A percentile compares a stretch with the other conserved stretches of the same genome.
Evolutionary conservation across 2,113 vertebrate species (phyloP).

Genomic region (Mirza zaza): DNA sequence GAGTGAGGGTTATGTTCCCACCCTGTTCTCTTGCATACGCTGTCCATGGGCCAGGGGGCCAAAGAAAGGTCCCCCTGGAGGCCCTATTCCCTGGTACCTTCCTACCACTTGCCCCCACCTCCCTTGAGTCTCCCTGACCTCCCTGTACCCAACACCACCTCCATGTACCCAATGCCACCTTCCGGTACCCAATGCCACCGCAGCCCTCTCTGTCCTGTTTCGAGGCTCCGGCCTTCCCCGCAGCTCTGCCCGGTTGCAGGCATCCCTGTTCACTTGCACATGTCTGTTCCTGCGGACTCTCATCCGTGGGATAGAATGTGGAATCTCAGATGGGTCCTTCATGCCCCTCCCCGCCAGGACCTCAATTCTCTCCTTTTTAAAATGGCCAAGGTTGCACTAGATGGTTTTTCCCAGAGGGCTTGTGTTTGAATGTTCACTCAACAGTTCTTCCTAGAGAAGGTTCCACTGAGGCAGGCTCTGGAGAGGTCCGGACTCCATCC

Average conservation of each 20-base stretch:
- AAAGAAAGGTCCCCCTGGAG: neutral
- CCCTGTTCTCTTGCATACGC: accelerated
- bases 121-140: neutral
- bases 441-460: neutral
- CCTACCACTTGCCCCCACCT: no score
- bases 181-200: accelerated
- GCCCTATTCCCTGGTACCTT: neutral
- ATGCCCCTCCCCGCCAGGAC: neutral
- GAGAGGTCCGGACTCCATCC: neutral
- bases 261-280: neutral
- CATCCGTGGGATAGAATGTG: accelerated
- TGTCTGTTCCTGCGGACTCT: neutral
- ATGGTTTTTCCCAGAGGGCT: neutral
- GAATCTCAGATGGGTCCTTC: neutral
- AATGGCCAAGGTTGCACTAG: neutral
- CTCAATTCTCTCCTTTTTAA: neutral
- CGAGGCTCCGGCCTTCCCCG: neutral
- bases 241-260: neutral
- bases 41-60: neutral
- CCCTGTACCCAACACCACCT: accelerated
- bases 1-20: accelerated
- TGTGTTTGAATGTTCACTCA: neutral
- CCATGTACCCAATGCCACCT: accelerated
- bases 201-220: accelerated
- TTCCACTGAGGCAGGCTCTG: neutral